Evolutionary conservation across 2,113 vertebrate genomes (phyloP).

Genomic region (Pelobates fuscus): DNA sequence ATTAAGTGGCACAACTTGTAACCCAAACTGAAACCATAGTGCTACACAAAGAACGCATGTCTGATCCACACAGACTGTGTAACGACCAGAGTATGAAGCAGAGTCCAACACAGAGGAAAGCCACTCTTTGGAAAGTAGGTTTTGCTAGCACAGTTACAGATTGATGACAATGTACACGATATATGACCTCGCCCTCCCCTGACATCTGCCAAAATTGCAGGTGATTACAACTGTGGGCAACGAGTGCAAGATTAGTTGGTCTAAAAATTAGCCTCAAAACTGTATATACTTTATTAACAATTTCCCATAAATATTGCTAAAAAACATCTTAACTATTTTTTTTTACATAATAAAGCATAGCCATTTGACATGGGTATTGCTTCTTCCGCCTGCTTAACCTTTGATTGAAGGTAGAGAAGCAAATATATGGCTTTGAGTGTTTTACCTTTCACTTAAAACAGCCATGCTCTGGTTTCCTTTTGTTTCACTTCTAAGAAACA

Average conservation of each 20-base stretch:
- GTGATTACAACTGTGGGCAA: neutral
- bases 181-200: no score
- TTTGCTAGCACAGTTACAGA: neutral
- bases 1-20: no score
- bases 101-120: neutral
- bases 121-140: slow-evolving; percentile 32
- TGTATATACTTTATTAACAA: slow-evolving; percentile 35
- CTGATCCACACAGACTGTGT: no score
- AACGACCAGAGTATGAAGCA: no score
- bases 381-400: neutral
- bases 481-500: no score
- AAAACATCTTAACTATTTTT: slow-evolving; percentile 38
- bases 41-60: no score
- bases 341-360: slow-evolving; percentile 6
- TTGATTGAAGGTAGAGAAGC: slow-evolving; percentile 20
- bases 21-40: no score
- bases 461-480: neutral
- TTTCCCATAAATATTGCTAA: slow-evolving; percentile 50
- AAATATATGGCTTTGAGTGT: slow-evolving; percentile 37
- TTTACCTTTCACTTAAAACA: slow-evolving; percentile 1
- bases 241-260: slow-evolving; percentile 34
- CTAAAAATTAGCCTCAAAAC: slow-evolving; percentile 27
- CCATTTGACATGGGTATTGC: neutral
- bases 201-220: no score
- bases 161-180: neutral